Conservation (phyloP, 2,113 vertebrate species). For the Patagioenas fasciata region DNA sequence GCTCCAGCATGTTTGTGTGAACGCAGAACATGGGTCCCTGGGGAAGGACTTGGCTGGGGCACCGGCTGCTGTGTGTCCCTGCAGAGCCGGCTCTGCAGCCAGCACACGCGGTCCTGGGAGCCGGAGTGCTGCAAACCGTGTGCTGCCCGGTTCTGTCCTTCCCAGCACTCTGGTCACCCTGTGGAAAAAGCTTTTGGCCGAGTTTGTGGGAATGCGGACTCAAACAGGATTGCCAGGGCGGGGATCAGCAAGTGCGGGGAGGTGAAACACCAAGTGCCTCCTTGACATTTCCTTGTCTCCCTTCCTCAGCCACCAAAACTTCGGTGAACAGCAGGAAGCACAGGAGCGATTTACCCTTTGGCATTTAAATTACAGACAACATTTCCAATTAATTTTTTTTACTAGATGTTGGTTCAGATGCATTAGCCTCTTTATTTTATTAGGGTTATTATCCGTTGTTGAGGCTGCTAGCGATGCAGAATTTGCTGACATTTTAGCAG, state of each 20-base stretch:
- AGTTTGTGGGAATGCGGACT: neutral
- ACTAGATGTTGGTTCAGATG: neutral
- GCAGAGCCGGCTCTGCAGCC: neutral
- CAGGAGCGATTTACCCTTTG: neutral
- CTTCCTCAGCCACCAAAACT: neutral
- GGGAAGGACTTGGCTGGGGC: neutral
- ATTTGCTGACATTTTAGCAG: neutral
- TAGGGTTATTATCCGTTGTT: neutral
- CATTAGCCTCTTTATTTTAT: neutral
- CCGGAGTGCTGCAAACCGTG: neutral
- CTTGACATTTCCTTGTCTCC: neutral
- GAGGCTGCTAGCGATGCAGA: neutral
- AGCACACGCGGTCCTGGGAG: neutral
- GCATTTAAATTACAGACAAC: slow-evolving; percentile 20
- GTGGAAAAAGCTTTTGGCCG: neutral
- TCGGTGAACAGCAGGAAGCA: neutral
- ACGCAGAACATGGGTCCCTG: fast-evolving
- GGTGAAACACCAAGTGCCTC: neutral
- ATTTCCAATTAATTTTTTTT: neutral
- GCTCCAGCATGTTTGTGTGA: fast-evolving
- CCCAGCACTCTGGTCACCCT: neutral
- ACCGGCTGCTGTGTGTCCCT: fast-evolving
- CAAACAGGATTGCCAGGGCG: neutral
- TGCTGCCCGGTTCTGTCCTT: neutral
- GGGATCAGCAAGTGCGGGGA: neutral